Conservation (phyloP, 2,797 vertebrate genomes). For the Cyclura pinguis region DNA sequence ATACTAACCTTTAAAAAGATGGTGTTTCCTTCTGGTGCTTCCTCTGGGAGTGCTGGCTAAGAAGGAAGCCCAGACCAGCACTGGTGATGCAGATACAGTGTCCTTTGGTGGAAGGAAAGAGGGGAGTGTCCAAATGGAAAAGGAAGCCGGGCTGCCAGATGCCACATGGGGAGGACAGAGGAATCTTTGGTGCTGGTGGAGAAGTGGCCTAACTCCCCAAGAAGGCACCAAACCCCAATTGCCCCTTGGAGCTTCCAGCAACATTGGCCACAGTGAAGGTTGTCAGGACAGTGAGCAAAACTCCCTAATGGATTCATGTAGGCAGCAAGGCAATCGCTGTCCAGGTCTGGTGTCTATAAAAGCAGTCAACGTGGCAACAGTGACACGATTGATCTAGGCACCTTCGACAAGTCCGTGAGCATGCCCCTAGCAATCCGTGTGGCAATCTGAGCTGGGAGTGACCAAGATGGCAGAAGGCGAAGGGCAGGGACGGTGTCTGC, state of each 20-base stretch:
- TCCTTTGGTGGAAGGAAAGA: not conserved
- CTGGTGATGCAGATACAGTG: not conserved
- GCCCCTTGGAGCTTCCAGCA: not conserved
- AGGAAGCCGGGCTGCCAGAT: not conserved
- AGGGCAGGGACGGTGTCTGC: slow-evolving; percentile 69
- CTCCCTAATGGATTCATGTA: not conserved
- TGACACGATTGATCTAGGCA: not conserved
- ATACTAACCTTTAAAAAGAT: not conserved
- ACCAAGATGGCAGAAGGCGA: slow-evolving; percentile 77
- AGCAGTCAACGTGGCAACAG: not conserved
- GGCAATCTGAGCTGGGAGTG: slow-evolving; percentile 84
- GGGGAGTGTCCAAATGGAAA: not conserved
- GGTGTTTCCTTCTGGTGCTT: slow-evolving; percentile 7
- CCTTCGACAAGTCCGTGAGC: not conserved
- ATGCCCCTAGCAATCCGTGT: slow-evolving; percentile 85
- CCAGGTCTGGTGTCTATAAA: not conserved
- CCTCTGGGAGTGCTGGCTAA: not conserved
- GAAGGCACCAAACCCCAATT: not conserved
- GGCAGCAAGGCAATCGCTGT: not conserved
- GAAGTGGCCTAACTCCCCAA: not conserved
- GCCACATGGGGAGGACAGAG: not conserved
- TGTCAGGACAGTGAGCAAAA: not conserved
- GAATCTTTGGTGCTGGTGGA: not conserved
- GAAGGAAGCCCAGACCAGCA: not conserved
- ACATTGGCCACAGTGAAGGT: not conserved